Evolutionary conservation across 1,140 invertebrate species (phyloP).

Genomic region (Sinella curviseta): DNA sequence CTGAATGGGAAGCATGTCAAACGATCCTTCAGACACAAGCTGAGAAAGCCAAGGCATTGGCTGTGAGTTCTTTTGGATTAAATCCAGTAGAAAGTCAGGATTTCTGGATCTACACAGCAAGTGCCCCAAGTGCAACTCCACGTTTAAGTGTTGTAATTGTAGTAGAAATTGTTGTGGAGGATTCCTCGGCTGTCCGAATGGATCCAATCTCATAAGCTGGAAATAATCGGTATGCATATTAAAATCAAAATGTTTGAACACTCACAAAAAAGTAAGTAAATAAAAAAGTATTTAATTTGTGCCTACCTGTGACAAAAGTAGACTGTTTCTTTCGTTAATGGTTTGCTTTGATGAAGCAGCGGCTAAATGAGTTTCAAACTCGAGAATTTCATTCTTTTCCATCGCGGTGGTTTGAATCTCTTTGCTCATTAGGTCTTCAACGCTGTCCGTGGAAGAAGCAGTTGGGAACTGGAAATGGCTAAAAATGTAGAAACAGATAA

Average conservation of each 20-base stretch:
- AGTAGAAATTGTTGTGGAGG: slow-evolving; percentile 77
- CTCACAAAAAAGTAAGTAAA: neutral
- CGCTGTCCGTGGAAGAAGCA: slow-evolving; percentile 62
- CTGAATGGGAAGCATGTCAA: slow-evolving; percentile 74
- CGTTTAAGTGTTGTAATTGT: slow-evolving; percentile 76
- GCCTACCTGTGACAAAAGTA: slow-evolving; percentile 73
- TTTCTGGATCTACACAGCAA: slow-evolving; percentile 83
- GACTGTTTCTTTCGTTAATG: slow-evolving; percentile 86
- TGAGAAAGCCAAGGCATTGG: slow-evolving; percentile 97
- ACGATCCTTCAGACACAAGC: slow-evolving; percentile 63
- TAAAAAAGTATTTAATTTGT: neutral
- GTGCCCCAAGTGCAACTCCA: slow-evolving; percentile 79
- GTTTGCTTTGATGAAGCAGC: slow-evolving; percentile 79
- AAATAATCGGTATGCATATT: neutral
- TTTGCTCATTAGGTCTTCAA: slow-evolving; percentile 64
- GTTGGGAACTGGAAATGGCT: slow-evolving; percentile 73
- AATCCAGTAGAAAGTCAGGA: slow-evolving; percentile 89
- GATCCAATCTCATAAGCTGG: slow-evolving; percentile 77
- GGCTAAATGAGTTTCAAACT: slow-evolving; percentile 91
- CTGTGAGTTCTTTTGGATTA: slow-evolving; percentile 84
- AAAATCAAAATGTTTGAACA: slow-evolving; percentile 12
- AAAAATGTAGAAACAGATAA: slow-evolving; percentile 50
- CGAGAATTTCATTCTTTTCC: slow-evolving; percentile 81
- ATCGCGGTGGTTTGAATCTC: slow-evolving; percentile 70
- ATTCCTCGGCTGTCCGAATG: slow-evolving; percentile 73